phyloP scores from a whole-genome alignment of 2,113 vertebrate species.

The Clarias batrachus region DNA sequence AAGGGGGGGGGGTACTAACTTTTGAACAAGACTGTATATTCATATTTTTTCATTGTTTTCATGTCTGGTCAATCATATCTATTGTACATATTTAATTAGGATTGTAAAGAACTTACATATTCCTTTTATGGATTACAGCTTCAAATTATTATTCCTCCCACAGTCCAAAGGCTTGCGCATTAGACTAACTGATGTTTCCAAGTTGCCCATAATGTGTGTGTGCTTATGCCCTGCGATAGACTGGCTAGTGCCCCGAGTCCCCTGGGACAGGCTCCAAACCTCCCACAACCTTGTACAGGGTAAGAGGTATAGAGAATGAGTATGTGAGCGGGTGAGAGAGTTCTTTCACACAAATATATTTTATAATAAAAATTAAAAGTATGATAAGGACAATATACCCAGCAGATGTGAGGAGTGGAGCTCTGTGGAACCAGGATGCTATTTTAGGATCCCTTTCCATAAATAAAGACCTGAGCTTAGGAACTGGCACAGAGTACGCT shows the following conservation, averaged over 20 bases:
- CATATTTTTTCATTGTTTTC: background rate
- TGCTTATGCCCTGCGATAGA: no score
- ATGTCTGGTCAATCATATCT: background rate
- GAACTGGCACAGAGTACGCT: constrained; percentile 54
- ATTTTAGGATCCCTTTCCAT: constrained; percentile 67
- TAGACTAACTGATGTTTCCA: no score
- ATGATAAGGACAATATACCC: constrained; percentile 58
- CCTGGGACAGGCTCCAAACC: no score
- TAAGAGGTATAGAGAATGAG: no score
- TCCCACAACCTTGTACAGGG: no score
- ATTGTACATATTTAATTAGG: background rate
- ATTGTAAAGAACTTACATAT: background rate
- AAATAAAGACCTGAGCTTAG: constrained; percentile 68
- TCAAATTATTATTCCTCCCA: background rate
- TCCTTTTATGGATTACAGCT: background rate
- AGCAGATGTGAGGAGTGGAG: constrained; percentile 67
- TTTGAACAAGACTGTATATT: background rate
- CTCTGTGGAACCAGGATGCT: constrained; percentile 64
- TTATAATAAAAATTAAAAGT: constrained; percentile 3
- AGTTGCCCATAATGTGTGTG: no score
- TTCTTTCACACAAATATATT: constrained; percentile 41
- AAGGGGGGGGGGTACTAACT: no score
- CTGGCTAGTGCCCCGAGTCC: no score
- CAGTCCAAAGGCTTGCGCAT: no score
- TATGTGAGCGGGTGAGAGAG: constrained; percentile 18